These are phyloP conservation scores for Melospiza georgiana DNA, from an alignment of 2,113 vertebrate species.

Conservation along the genomic window DNA sequence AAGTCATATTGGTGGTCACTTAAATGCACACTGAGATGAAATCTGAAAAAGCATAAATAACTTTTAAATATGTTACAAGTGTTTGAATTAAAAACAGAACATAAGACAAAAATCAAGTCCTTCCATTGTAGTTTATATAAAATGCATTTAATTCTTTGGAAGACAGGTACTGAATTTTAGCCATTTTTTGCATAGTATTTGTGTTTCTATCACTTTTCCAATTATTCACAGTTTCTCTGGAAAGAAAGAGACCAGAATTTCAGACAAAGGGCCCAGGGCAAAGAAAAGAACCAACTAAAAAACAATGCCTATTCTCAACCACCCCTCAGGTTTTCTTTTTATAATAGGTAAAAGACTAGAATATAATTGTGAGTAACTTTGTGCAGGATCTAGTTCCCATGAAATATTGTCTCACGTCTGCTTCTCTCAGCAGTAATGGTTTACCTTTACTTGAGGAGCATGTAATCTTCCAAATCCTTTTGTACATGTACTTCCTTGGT, in stretches of 20 bases:
- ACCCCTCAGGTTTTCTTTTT: not conserved
- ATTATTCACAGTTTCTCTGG: not conserved
- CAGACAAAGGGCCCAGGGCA: not conserved
- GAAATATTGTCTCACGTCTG: not conserved
- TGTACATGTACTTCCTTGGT: not conserved
- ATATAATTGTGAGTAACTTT: not conserved
- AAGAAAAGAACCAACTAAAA: not conserved
- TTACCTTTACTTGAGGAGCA: not conserved
- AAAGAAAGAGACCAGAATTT: constrained; percentile 4
- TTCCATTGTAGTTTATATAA: not conserved
- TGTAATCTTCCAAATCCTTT: not conserved
- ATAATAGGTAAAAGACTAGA: not conserved
- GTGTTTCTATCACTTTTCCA: not conserved
- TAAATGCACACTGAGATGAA: not conserved
- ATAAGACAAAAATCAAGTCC: not conserved
- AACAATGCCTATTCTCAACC: not conserved
- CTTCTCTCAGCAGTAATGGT: not conserved
- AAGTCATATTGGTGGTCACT: not conserved
- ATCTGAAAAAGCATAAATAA: not conserved
- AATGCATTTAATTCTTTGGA: not conserved
- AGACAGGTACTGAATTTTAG: not conserved
- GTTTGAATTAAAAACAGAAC: not conserved
- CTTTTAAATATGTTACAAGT: not conserved
- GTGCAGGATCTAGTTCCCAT: not conserved
- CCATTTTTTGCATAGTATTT: not conserved